Evolutionary conservation across 2,113 vertebrate species (phyloP), one percentile per base, ranked within the genome.

Genomic region (Mionectes macconnelli): DNA sequence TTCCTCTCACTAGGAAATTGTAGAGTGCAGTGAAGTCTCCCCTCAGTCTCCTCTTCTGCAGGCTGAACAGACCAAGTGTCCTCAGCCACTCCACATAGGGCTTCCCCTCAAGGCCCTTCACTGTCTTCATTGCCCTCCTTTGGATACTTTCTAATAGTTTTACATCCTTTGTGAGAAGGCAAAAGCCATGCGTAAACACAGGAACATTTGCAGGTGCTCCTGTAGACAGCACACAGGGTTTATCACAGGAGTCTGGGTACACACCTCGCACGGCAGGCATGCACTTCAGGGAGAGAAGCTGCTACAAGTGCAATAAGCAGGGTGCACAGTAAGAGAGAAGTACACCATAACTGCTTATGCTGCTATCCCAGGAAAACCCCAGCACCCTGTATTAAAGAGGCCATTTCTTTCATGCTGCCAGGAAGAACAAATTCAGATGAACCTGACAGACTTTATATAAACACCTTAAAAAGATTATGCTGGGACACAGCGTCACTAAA

Each of bases 401-500:
- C 10, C 47, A 2, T 62, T 89, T 40, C 19, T 44, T 72, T 24
- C 60, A 81, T 33, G 47, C n/a, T 75, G 60, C 80, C 45, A 86
- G 76, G 75, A 63, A 69, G 84, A 87, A 39, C 15, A 60, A 40
- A 93, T 59, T 73, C 53, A 89, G 74, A 81, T 22, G 11, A 94
- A 73, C 56, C 37, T 11, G 8, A 50, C 53, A 69, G 24, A 42
- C 14, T 49, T 69, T 19, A 81, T 4, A n/a, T 31, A 87, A 89
- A 87, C 18, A 45, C 35, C n/a, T 84, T 47, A 60, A 92, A 95
- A 88, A 63, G 45, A 90, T 75, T 90, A 83, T 35, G 60, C 67
- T 78, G 62, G 72, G 93, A 84, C 25, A 69, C 47, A 68, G 63
- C 60, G 95, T 95, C 4, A 8, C 47, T 90, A 67, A 82, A 93